Percentiles rank a stretch among this genome's conserved stretches.
Evolutionary conservation across 2,113 vertebrate genomes (phyloP).

Genomic region (Laticauda colubrina): DNA sequence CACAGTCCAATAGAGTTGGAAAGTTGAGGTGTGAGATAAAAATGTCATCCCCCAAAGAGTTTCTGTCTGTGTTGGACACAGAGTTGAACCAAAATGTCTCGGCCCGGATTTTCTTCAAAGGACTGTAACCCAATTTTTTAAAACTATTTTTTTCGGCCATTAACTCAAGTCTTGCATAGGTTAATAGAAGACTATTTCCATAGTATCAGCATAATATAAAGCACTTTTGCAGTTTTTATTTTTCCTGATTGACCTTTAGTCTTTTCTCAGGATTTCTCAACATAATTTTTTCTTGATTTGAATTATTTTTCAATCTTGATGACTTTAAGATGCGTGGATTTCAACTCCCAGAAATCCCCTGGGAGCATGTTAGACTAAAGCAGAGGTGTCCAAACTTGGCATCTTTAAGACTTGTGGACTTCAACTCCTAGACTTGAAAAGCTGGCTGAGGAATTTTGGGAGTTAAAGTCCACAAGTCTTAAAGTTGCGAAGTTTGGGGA

Average conservation of each 20-base stretch:
- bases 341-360: neutral
- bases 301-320: neutral
- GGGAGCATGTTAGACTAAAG: neutral
- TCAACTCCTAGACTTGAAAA: too few species aligned
- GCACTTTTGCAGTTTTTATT: constrained; percentile 3
- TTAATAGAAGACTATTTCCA: constrained; percentile 1
- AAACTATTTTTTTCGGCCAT: neutral
- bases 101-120: neutral
- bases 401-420: too few species aligned
- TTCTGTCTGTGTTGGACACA: neutral
- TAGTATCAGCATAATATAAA: neutral
- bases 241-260: neutral
- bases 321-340: neutral
- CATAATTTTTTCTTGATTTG: neutral
- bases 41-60: neutral
- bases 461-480: too few species aligned
- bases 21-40: constrained; percentile 4
- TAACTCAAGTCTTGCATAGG: neutral
- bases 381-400: too few species aligned
- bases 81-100: neutral
- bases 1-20: constrained; percentile 3
- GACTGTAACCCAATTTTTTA: neutral
- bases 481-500: too few species aligned
- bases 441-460: too few species aligned
- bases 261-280: neutral